Conservation (phyloP, 1,140 invertebrate genomes). For the Dysdera silvatica region DNA sequence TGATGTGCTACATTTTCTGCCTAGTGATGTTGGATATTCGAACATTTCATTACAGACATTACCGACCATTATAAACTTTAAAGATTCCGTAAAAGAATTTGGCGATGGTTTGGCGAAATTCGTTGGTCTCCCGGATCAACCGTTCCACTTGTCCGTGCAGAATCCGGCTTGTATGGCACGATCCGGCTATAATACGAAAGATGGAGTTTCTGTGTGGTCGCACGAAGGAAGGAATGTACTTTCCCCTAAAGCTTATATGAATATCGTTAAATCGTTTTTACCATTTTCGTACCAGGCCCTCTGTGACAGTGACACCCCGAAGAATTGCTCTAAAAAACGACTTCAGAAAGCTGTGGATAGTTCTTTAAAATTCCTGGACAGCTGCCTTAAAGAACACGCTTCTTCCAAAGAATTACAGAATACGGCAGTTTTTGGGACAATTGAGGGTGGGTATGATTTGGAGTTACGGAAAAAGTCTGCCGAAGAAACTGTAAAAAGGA, state of each 20-base stretch:
- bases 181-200: slow-evolving; percentile 57
- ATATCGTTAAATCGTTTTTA: slow-evolving; percentile 62
- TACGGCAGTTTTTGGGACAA: slow-evolving; percentile 54
- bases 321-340: slow-evolving; percentile 58
- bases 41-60: slow-evolving; percentile 27
- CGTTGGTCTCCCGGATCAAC: slow-evolving; percentile 24
- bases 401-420: slow-evolving; percentile 37
- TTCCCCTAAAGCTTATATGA: slow-evolving; percentile 59
- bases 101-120: slow-evolving; percentile 24
- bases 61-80: slow-evolving; percentile 18
- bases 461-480: slow-evolving; percentile 47
- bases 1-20: slow-evolving; percentile 17
- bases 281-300: slow-evolving; percentile 70
- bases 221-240: slow-evolving; percentile 60
- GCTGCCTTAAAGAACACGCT: slow-evolving; percentile 37
- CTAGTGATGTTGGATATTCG: too few relatives aligned
- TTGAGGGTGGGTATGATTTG: slow-evolving; percentile 64
- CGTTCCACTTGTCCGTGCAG: slow-evolving; percentile 50
- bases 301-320: slow-evolving; percentile 69
- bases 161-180: slow-evolving; percentile 56
- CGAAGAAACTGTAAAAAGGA: slow-evolving; percentile 51
- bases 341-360: slow-evolving; percentile 52
- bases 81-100: slow-evolving; percentile 14
- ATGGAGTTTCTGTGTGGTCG: slow-evolving; percentile 61
- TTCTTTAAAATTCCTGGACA: slow-evolving; percentile 33